These are phyloP conservation scores for Thinocorus orbignyianus DNA, from an alignment of 2,113 vertebrate species.

Conservation along the genomic window DNA sequence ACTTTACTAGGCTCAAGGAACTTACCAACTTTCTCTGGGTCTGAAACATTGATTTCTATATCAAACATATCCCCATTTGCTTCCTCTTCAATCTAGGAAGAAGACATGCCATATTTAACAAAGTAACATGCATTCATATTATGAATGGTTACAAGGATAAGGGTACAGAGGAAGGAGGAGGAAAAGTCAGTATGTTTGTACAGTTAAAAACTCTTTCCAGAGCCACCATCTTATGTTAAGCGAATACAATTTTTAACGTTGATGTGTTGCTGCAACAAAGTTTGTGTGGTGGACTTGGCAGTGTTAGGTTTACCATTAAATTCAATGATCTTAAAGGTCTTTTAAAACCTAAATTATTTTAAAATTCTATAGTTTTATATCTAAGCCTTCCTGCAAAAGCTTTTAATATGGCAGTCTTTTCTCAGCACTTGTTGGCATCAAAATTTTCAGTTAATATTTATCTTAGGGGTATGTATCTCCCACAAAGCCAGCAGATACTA, in stretches of 20 bases:
- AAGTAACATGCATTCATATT: background rate
- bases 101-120: background rate
- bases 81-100: slow-evolving; percentile 89
- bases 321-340: background rate
- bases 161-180: background rate
- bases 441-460: background rate
- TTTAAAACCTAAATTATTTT: background rate
- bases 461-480: background rate
- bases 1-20: background rate
- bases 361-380: background rate
- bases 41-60: slow-evolving; percentile 94
- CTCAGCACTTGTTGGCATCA: background rate
- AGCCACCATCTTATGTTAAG: background rate
- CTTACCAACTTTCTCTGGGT: slow-evolving; percentile 98
- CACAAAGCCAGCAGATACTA: background rate
- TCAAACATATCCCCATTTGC: slow-evolving; percentile 87
- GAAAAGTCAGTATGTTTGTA: background rate
- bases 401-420: background rate
- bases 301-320: background rate
- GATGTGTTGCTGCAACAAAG: background rate
- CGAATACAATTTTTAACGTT: background rate
- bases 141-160: background rate
- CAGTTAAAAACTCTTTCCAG: background rate
- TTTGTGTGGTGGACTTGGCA: background rate
- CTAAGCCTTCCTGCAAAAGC: background rate